Evolutionary conservation across 2,797 vertebrate species (phyloP), one percentile per base, ranked within the genome.

Genomic region (Graptemys geographica): DNA sequence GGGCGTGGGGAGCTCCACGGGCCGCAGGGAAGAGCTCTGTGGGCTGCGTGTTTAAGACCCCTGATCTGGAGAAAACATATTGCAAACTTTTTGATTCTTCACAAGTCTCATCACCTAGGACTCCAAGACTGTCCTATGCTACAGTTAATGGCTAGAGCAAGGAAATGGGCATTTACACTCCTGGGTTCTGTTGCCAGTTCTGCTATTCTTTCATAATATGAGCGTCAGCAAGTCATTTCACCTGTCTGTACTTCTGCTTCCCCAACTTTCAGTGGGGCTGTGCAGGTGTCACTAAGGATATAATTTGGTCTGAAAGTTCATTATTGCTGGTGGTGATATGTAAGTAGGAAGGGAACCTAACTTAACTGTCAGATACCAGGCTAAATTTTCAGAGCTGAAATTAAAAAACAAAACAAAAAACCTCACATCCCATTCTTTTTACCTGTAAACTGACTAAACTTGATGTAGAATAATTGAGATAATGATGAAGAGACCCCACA

Each of bases 101-200:
- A 59, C 55, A 62, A 25, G 57, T 37, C 56, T 53, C 31, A 65
- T 31, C 12, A 13, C 21, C 23, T 78, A 49, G 12, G 11, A 41
- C 90, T 79, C 87, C 27, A 1, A 18, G 81, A 5, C 72, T 92
- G 27, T 51, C 0, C 0, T 47, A 4, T 86, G 8, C 52, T 86
- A 11, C 4, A 1, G 78, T 87, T 69, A 69, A 33, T 69, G 69
- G 69, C 6, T 86, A 88, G 27, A 76, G 4, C 37, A 57, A 55
- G 11, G 33, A 81, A 65, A 0, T 81, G 16, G 31, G 41, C 19
- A 33, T 74, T 28, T 41, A 49, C 33, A 90, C 91, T 90, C 11
- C 65, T 0, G 0, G 41, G 1, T 56, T 65, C 78, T 84, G 3
- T 78, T 49, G 27, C 53, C 49, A 8, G 23, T 74, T 78, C 16